These are phyloP conservation scores for Callinectes sapidus DNA, from an alignment of 2,888 invertebrate genomes.

Conservation along the genomic window DNA sequence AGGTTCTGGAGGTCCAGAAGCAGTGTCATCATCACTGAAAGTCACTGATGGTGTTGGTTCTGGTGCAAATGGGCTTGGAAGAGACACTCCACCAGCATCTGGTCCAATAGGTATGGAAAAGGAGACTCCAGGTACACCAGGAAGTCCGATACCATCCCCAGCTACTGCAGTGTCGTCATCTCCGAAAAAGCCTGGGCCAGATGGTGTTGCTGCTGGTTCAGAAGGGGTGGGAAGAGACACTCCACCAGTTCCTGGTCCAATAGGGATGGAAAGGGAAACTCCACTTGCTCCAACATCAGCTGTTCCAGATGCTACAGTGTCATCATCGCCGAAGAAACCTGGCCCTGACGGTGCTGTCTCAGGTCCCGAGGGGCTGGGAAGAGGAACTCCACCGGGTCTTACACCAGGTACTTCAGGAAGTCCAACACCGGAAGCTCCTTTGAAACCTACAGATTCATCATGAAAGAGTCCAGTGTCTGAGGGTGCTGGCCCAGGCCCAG, in stretches of 20 bases:
- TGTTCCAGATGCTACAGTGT: not conserved
- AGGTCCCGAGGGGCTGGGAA: not conserved
- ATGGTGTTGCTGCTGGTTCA: not conserved
- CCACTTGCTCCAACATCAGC: constrained; percentile 15
- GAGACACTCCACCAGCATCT: not conserved
- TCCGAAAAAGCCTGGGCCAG: not conserved
- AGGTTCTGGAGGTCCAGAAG: not conserved
- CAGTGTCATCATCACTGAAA: constrained; percentile 11
- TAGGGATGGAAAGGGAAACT: not conserved
- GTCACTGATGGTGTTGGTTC: not conserved
- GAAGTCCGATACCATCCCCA: not conserved
- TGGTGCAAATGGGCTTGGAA: not conserved
- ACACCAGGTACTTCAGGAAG: not conserved
- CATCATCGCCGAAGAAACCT: not conserved
- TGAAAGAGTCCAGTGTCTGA: not conserved
- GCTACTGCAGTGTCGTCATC: constrained; percentile 28
- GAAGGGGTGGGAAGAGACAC: constrained; percentile 39
- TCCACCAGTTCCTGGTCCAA: constrained; percentile 33
- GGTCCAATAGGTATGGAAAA: not conserved
- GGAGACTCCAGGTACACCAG: not conserved
- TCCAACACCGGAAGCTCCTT: not conserved
- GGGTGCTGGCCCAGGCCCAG: not conserved
- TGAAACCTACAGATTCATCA: not conserved
- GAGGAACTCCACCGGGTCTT: not conserved
- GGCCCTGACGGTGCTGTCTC: not conserved